phyloP scores from a whole-genome alignment of 1,140 invertebrate species.

The Tetranychus cinnabarinus region DNA sequence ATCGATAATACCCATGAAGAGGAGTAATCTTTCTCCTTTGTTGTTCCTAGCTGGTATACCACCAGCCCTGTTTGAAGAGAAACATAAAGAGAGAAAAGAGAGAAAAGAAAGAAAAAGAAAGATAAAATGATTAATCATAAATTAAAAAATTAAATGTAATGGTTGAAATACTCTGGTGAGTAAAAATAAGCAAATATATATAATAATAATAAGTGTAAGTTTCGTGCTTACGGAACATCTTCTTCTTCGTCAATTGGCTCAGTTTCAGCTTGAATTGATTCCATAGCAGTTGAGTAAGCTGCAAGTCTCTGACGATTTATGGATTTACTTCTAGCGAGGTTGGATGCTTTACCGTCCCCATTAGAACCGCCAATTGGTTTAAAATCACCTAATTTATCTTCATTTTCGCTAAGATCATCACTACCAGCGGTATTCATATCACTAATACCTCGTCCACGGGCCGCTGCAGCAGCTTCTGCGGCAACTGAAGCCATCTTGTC shows the following conservation, averaged over 20 bases:
- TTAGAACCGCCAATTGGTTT: neutral
- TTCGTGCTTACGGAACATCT: conserved; percentile 67
- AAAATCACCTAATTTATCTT: no score
- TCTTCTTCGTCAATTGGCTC: conserved; percentile 84
- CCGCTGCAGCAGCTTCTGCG: conserved; percentile 4
- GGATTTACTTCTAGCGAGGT: conserved; percentile 34
- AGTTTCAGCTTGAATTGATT: conserved; percentile 83
- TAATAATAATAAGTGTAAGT: no score
- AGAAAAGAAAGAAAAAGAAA: no score
- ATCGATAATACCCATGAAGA: conserved; percentile 96
- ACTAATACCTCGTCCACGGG: neutral
- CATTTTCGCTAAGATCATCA: neutral
- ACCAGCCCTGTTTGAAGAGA: conserved; percentile 41
- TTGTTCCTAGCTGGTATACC: conserved; percentile 90
- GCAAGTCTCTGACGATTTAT: conserved; percentile 76
- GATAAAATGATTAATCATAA: conserved; percentile 1
- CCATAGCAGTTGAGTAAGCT: conserved; percentile 86
- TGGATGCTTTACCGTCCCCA: conserved; percentile 2
- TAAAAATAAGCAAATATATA: neutral
- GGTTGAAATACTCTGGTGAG: neutral
- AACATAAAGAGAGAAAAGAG: neutral
- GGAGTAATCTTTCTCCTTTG: conserved; percentile 76
- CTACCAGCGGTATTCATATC: neutral
- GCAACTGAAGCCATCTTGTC: conserved; percentile 2
- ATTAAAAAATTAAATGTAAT: neutral